Evolutionary conservation across 1,140 invertebrate species (phyloP).

Genomic region (Nasonia longicornis): DNA sequence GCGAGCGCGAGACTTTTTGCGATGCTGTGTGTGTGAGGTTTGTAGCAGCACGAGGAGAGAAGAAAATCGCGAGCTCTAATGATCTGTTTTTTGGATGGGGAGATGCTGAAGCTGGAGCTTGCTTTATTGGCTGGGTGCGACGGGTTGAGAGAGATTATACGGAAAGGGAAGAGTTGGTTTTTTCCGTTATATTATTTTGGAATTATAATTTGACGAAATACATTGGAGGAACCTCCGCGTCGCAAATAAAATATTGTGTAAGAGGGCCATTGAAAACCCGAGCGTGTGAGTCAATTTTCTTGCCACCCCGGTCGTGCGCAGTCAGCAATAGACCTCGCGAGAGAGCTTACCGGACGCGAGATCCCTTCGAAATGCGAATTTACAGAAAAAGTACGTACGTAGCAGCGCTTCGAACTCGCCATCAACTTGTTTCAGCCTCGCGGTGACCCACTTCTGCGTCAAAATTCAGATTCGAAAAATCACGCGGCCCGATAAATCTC

Average conservation of each 20-base stretch:
- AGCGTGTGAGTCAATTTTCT: background rate
- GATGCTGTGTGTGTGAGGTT: background rate
- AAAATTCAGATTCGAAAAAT: background rate
- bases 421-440: too few species aligned
- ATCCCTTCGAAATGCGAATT: background rate
- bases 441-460: background rate
- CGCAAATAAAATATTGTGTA: background rate
- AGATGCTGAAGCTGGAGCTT: background rate
- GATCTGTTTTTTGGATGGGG: background rate
- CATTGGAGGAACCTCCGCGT: too few species aligned
- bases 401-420: too few species aligned
- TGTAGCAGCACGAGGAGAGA: background rate
- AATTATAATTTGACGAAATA: too few species aligned
- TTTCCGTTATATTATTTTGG: too few species aligned
- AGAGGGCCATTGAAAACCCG: background rate
- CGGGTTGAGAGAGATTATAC: background rate
- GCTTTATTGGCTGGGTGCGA: too few species aligned
- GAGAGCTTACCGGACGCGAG: background rate
- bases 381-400: background rate
- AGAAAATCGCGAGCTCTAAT: slow-evolving; percentile 15
- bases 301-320: background rate
- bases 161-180: too few species aligned
- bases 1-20: background rate
- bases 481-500: background rate
- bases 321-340: background rate